Percentiles rank a stretch among this genome's conserved stretches.
Evolutionary conservation across 92 coral and sea anemone species (phyloP).

Genomic region (Porites divaricata): DNA sequence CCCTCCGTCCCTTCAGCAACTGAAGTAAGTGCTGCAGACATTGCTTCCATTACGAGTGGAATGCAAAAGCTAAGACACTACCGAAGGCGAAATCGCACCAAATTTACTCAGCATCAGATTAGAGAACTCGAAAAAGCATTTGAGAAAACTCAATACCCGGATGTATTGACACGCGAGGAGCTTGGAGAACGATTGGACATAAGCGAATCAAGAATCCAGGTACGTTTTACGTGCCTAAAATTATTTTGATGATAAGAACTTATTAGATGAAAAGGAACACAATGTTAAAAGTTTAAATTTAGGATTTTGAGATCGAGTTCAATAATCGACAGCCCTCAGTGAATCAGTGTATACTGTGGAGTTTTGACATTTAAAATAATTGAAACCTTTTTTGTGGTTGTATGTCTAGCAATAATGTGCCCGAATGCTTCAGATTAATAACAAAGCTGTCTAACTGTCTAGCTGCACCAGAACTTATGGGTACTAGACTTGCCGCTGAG

Average conservation of each 20-base stretch:
- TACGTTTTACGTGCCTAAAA: background rate
- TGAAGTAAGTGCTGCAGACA: constrained; percentile 37
- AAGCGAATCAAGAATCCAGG: constrained; percentile 76
- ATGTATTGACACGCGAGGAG: constrained; percentile 65
- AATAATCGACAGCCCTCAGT: too few species aligned
- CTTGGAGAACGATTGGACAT: constrained; percentile 67
- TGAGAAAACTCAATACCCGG: constrained; percentile 69
- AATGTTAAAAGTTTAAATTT: too few species aligned
- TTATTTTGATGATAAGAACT: background rate
- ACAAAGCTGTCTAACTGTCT: too few species aligned
- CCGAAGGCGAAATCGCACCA: constrained; percentile 55
- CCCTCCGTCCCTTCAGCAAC: constrained; percentile 6
- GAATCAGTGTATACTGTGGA: too few species aligned
- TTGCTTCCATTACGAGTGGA: constrained; percentile 40
- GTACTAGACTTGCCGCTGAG: background rate
- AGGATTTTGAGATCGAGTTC: too few species aligned
- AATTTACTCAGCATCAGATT: constrained; percentile 58
- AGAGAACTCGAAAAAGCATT: constrained; percentile 66
- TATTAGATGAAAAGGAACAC: background rate
- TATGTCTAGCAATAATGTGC: too few species aligned
- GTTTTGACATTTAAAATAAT: too few species aligned
- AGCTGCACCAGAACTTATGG: too few species aligned
- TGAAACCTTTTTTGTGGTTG: too few species aligned
- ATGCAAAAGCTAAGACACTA: constrained; percentile 49
- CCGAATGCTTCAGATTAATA: too few species aligned